Base-by-base conservation (phyloP, 2,113 vertebrate genomes). In the Melanotaenia duboulayi region DNA sequence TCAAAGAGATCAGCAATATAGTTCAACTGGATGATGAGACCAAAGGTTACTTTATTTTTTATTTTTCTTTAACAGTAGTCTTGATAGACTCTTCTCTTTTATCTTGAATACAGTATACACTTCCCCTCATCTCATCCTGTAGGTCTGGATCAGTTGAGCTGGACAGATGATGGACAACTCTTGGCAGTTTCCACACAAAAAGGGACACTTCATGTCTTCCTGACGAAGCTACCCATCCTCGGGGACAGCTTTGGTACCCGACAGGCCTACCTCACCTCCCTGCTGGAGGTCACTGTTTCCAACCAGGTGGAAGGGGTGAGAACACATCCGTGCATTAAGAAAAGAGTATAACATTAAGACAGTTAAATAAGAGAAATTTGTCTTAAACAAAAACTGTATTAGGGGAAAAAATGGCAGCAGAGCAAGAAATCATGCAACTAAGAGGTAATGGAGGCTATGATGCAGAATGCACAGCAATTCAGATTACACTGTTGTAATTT, bases 111-210 rank as follows among this genome's bases (percentile, higher is more conserved):
- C 0, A 20, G 4, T 52, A 7, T 7, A 11, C 39, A 32, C 32
- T 14, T 54, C 23, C 52, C 6, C 25, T 1, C 22, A 22, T 22
- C 16, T 48, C 14, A 10, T 74, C n/a, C 86, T 91, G 78, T 91
- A 99, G 98, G 98, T 77, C 87, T 97, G 82, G 96, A 96, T 87
- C 94, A 95, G 54, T 88, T 99, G 72, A 95, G 93, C 79, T 99
- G 98, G 98, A 98, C 97, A 52, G 98, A 99, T 51, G 98, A 99
- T 23, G 98, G 98, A 2, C 97, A 99, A 83, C 83, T 99, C 74
- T 85, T 99, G 88, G 97, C 97, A 0, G 77, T 99, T 44, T 99
- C 97, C 60, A 97, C 96, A 28, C 95, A 94, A 75, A 94, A 87
- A 78, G 97, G 97, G 65, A 94, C 95, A 0, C 93, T 99, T 14